A percentile compares a stretch with the other conserved stretches of the same genome.
These are phyloP conservation scores for Ascidia mentula DNA, from an alignment of 23 tunicate species.

Conservation along the genomic window DNA sequence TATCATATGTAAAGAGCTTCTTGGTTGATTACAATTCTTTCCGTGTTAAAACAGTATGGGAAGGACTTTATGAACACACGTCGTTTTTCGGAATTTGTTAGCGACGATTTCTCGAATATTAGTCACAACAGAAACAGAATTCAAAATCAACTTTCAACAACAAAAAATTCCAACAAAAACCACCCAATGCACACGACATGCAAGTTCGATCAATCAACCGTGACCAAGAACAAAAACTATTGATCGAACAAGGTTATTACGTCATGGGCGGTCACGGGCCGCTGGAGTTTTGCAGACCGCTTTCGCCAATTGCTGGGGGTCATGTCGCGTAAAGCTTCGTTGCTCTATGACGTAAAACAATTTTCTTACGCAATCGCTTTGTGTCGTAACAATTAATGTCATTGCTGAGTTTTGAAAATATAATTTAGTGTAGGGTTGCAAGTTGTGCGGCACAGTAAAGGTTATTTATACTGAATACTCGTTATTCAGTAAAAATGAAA, in stretches of 20 bases:
- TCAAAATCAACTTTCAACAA: not conserved
- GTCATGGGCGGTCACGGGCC: constrained; percentile 50
- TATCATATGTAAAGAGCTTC: no score
- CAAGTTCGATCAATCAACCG: constrained; percentile 3
- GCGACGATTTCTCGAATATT: no score
- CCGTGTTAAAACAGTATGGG: no score
- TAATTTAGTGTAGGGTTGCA: no score
- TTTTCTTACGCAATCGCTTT: not conserved
- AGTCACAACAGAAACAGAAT: not conserved
- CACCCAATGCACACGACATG: not conserved
- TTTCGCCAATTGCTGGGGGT: constrained; percentile 68
- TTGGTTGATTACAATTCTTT: no score
- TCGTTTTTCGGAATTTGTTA: no score
- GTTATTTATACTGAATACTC: no score
- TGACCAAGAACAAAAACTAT: not conserved
- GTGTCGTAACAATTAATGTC: not conserved
- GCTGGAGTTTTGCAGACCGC: constrained; percentile 41
- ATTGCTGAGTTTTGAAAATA: no score
- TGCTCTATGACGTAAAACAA: constrained; percentile 45
- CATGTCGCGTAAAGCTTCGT: constrained; percentile 59
- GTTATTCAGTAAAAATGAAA: no score
- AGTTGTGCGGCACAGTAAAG: no score
- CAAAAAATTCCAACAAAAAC: not conserved
- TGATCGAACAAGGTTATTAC: constrained; percentile 28
- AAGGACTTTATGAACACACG: no score